These are phyloP conservation scores for Hafferia zeledoni DNA, from an alignment of 2,797 vertebrate genomes.

Conservation along the genomic window DNA sequence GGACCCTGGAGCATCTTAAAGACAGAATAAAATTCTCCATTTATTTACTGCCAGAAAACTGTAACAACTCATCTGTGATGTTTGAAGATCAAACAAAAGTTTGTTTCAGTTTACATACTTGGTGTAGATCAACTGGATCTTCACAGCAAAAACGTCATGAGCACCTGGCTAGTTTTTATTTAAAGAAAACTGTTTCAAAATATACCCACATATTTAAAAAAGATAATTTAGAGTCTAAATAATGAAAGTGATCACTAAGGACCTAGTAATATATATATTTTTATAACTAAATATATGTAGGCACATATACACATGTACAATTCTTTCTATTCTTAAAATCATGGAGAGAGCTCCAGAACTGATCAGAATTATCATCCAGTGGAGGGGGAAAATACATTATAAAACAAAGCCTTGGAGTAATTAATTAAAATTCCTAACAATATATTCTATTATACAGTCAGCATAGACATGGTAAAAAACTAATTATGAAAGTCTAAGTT, in stretches of 20 bases:
- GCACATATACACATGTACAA: neutral
- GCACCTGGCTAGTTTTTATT: neutral
- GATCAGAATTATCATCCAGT: neutral
- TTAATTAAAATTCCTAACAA: neutral
- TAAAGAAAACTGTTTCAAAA: neutral
- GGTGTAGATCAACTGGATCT: neutral
- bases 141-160: neutral
- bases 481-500: neutral
- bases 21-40: neutral
- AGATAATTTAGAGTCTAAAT: neutral
- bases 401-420: neutral
- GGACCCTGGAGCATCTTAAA: neutral
- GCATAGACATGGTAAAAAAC: neutral
- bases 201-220: neutral
- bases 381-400: neutral
- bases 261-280: neutral
- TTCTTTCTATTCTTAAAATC: neutral
- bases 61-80: neutral
- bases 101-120: neutral
- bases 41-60: neutral
- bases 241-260: neutral
- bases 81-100: neutral
- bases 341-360: neutral
- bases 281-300: neutral
- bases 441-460: neutral